Evolutionary conservation across 2,797 vertebrate genomes (phyloP).

Genomic region (Carcharodon carcharias): DNA sequence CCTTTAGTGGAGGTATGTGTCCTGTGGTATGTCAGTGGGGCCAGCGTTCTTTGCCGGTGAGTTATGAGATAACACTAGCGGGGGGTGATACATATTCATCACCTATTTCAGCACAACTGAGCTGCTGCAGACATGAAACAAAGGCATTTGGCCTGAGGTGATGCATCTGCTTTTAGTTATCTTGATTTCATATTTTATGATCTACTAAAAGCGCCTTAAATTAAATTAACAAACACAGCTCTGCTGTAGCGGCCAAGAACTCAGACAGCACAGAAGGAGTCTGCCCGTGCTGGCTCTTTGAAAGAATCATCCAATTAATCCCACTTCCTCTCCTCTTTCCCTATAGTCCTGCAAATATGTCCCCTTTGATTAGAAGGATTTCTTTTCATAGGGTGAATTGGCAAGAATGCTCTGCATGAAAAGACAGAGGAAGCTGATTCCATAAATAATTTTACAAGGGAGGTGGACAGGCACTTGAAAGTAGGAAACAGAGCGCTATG

Average conservation of each 20-base stretch:
- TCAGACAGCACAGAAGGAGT: neutral
- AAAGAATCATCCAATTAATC: neutral
- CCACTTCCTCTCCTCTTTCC: neutral
- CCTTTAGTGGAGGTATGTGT: neutral
- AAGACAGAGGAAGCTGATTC: too few relatives aligned
- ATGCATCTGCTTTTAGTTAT: neutral
- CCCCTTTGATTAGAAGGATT: too few relatives aligned
- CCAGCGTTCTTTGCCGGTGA: neutral
- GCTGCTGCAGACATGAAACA: neutral
- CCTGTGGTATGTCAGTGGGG: neutral
- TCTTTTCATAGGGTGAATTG: too few relatives aligned
- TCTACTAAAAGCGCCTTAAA: neutral
- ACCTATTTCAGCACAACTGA: neutral
- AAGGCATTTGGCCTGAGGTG: neutral
- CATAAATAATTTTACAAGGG: too few relatives aligned
- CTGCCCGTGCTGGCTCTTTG: neutral
- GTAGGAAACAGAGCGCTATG: too few relatives aligned
- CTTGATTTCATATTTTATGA: neutral
- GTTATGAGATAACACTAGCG: neutral
- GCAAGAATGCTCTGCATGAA: too few relatives aligned
- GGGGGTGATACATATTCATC: neutral
- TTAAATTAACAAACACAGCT: neutral
- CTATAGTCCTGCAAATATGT: neutral
- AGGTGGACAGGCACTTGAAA: too few relatives aligned
- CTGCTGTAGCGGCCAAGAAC: too few relatives aligned